Percentiles rank a stretch among this genome's conserved stretches.
These are phyloP conservation scores for Erebia epiphron DNA, from an alignment of 2,888 invertebrate species.

Conservation along the genomic window DNA sequence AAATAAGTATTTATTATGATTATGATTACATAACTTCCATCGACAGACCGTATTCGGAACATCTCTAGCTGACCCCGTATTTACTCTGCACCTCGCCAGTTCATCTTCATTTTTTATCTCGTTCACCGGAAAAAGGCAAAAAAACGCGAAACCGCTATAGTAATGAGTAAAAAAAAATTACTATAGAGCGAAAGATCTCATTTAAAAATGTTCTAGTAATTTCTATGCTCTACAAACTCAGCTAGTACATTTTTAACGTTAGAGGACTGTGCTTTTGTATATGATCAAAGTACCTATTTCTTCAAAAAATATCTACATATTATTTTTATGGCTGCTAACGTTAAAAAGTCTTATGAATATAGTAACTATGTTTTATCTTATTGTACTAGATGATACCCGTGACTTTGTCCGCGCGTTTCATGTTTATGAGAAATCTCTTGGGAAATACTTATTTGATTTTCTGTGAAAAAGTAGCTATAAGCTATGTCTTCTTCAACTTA, in stretches of 20 bases:
- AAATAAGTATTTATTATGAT: background rate
- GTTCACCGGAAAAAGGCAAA: constrained; percentile 78
- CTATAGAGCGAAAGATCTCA: constrained; percentile 62
- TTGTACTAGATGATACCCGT: no score
- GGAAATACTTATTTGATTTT: no score
- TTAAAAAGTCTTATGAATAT: no score
- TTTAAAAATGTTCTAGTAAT: constrained; percentile 57
- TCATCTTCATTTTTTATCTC: constrained; percentile 82
- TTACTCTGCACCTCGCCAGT: constrained; percentile 81
- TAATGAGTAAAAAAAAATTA: constrained; percentile 80
- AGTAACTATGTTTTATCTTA: no score
- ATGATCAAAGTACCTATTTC: no score
- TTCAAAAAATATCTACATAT: no score
- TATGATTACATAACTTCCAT: constrained; percentile 21
- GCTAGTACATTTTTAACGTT: background rate
- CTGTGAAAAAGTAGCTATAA: no score
- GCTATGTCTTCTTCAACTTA: no score
- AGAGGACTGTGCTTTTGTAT: no score
- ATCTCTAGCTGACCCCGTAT: constrained; percentile 70
- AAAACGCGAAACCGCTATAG: constrained; percentile 75
- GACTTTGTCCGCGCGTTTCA: no score
- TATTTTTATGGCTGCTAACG: no score
- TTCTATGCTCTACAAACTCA: constrained; percentile 48
- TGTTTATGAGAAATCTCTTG: no score
- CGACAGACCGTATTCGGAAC: constrained; percentile 39